Conservation (phyloP, 2,888 invertebrate species). For the Electrophaes corylata region DNA sequence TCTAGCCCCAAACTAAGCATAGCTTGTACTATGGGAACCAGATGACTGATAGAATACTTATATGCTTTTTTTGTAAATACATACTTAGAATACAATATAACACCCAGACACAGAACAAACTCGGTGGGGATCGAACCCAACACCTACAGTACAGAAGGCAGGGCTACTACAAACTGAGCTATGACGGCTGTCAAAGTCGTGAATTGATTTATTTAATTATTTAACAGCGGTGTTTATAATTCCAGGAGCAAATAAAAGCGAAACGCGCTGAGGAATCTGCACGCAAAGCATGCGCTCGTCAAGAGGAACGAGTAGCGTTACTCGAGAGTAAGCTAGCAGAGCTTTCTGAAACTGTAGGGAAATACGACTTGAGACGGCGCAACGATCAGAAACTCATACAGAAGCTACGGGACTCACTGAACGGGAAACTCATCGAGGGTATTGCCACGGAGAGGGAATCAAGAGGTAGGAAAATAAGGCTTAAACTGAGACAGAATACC, state of each 20-base stretch:
- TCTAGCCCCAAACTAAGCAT: too few species aligned
- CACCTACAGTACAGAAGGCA: too few species aligned
- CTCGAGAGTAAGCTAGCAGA: conserved; percentile 91
- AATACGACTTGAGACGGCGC: conserved; percentile 88
- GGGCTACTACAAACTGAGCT: too few species aligned
- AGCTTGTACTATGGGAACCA: too few species aligned
- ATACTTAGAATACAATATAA: too few species aligned
- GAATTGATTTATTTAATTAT: too few species aligned
- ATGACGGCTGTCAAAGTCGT: too few species aligned
- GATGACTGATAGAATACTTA: too few species aligned
- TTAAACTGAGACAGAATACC: too few species aligned
- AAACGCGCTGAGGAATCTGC: conserved; percentile 89
- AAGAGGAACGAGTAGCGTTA: conserved; percentile 90
- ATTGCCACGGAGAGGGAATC: conserved; percentile 45
- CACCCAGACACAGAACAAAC: too few species aligned
- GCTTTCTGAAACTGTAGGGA: conserved; percentile 90
- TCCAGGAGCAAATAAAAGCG: conserved; percentile 88
- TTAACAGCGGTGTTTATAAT: background rate
- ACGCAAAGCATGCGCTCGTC: conserved; percentile 86
- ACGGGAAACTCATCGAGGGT: conserved; percentile 61
- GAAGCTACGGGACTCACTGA: conserved; percentile 83
- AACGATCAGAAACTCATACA: conserved; percentile 90
- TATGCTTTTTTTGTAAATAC: too few species aligned
- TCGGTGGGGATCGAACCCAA: too few species aligned
- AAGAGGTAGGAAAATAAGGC: conserved; percentile 46